Conservation (phyloP, 2,888 invertebrate species). For the Phengaris arion region DNA sequence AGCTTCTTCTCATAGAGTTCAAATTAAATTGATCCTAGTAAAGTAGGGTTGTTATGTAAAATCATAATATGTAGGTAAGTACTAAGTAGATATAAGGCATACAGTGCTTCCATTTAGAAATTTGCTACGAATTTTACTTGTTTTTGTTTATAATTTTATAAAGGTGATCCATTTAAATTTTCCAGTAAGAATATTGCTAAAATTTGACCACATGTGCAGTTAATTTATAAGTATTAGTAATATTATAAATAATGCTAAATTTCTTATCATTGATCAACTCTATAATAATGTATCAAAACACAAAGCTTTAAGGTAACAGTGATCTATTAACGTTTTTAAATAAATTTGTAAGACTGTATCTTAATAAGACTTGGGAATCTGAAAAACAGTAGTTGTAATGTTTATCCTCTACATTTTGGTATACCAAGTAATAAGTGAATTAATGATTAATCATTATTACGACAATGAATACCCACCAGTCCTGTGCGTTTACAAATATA, state of each 20-base stretch:
- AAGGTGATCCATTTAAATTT: neutral
- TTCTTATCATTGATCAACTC: neutral
- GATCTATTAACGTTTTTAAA: neutral
- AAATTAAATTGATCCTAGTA: conserved; percentile 39
- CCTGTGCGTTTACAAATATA: neutral
- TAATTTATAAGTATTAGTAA: neutral
- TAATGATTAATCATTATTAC: neutral
- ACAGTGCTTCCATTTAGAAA: neutral
- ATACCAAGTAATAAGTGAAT: neutral
- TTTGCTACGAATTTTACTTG: neutral
- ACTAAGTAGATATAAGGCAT: conserved; percentile 60
- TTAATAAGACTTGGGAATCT: neutral
- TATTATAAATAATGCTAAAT: neutral
- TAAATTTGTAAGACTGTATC: too few species aligned
- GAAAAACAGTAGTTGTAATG: neutral
- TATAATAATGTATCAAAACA: neutral
- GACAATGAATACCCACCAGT: neutral
- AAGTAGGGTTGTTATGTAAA: conserved; percentile 53
- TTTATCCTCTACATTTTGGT: neutral
- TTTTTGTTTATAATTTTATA: neutral
- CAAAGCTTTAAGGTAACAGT: neutral
- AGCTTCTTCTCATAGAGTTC: conserved; percentile 40
- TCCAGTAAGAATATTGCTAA: neutral
- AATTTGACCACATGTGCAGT: neutral
- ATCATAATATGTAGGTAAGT: conserved; percentile 70